phyloP scores from a whole-genome alignment of 2,888 invertebrate species.

The Druceiella hillmani region DNA sequence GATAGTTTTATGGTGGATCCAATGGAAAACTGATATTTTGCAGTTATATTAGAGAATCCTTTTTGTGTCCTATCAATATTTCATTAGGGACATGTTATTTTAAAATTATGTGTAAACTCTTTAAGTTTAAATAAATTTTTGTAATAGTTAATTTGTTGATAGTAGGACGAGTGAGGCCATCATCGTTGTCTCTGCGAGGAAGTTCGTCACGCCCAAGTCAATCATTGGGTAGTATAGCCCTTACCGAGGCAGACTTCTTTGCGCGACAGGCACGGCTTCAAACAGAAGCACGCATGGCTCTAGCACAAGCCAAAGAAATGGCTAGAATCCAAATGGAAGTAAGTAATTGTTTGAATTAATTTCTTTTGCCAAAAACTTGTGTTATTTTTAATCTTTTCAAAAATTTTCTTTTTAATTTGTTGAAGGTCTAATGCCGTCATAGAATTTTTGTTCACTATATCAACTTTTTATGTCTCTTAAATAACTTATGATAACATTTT shows the following conservation, averaged over 20 bases:
- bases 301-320: conserved; percentile 87
- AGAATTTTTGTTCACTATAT: too few relatives aligned
- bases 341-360: too few relatives aligned
- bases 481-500: too few relatives aligned
- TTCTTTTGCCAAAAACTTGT: too few relatives aligned
- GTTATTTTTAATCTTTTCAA: too few relatives aligned
- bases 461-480: too few relatives aligned
- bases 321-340: conserved; percentile 89
- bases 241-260: conserved; percentile 71
- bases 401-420: too few relatives aligned
- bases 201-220: conserved; percentile 46
- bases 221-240: conserved; percentile 42
- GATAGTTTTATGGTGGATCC: too few relatives aligned
- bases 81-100: conserved; percentile 27
- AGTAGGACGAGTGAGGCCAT: conserved; percentile 38
- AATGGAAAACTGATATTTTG: too few relatives aligned
- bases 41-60: too few relatives aligned
- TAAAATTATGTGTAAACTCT: conserved; percentile 18
- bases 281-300: conserved; percentile 80
- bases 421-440: too few relatives aligned
- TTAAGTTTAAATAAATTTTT: not conserved
- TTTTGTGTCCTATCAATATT: too few relatives aligned
- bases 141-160: not conserved
- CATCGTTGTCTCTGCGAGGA: conserved; percentile 40
- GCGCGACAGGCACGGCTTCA: conserved; percentile 76